A percentile compares a stretch with the other conserved stretches of the same genome.
Conservation (phyloP, 2,888 invertebrate genomes). For the Athalia cordata region DNA sequence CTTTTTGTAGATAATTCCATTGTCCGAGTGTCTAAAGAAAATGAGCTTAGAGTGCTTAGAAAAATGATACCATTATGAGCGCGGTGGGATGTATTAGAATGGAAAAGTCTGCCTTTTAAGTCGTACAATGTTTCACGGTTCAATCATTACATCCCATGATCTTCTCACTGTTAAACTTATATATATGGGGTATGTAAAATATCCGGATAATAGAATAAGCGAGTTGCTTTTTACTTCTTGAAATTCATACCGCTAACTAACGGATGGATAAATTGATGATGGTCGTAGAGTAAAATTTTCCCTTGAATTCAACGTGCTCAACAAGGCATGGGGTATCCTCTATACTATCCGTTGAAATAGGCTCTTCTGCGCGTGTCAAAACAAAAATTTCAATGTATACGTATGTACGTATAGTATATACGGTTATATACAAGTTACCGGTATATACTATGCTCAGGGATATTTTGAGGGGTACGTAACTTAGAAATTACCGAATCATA, state of each 20-base stretch:
- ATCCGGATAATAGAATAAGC: slow-evolving; percentile 4
- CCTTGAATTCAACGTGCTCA: slow-evolving; percentile 65
- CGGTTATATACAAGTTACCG: too few species aligned
- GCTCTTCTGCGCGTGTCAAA: slow-evolving; percentile 71
- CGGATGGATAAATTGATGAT: slow-evolving; percentile 19
- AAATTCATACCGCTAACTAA: slow-evolving; percentile 48
- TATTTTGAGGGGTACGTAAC: slow-evolving; percentile 53
- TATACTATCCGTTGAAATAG: slow-evolving; percentile 50
- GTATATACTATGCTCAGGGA: background rate
- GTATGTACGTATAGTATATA: too few species aligned
- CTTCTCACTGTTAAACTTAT: slow-evolving; percentile 64
- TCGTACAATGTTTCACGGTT: slow-evolving; percentile 62
- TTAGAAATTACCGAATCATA: slow-evolving; percentile 67
- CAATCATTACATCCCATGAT: slow-evolving; percentile 67
- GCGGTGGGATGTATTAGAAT: slow-evolving; percentile 6
- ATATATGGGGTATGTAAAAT: background rate
- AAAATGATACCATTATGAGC: background rate
- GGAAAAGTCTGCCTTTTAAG: slow-evolving; percentile 52
- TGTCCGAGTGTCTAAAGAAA: slow-evolving; percentile 49
- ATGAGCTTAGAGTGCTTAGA: slow-evolving; percentile 60
- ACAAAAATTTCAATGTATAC: slow-evolving; percentile 62
- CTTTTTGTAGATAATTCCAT: slow-evolving; percentile 48
- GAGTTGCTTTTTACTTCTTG: slow-evolving; percentile 48
- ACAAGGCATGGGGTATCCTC: slow-evolving; percentile 67
- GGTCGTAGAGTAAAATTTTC: slow-evolving; percentile 41